Conservation (phyloP, 1,140 invertebrate species). For the Cherax quadricarinatus region DNA sequence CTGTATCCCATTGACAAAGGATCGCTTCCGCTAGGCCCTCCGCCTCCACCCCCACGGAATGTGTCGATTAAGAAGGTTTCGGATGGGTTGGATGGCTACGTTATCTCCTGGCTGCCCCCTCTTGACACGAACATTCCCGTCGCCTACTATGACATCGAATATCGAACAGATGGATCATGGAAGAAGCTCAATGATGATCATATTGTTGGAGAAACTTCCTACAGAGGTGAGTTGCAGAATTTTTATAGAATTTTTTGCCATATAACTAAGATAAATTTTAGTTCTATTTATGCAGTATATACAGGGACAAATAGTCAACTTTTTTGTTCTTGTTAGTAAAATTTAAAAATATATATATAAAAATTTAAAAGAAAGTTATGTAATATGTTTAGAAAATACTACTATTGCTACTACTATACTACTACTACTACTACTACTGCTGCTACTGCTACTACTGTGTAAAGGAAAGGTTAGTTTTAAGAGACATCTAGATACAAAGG, state of each 20-base stretch:
- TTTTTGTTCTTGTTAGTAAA: too few relatives aligned
- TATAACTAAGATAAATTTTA: background rate
- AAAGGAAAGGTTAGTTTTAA: too few relatives aligned
- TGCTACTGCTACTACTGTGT: too few relatives aligned
- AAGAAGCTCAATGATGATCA: conserved; percentile 90
- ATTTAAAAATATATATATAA: too few relatives aligned
- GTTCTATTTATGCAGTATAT: too few relatives aligned
- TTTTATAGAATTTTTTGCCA: background rate
- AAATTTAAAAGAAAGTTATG: too few relatives aligned
- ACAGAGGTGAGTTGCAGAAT: conserved; percentile 82
- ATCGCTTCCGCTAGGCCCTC: conserved; percentile 83
- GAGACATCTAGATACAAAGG: too few relatives aligned
- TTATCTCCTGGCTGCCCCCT: conserved; percentile 93
- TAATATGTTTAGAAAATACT: too few relatives aligned
- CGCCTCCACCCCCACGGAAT: conserved; percentile 90
- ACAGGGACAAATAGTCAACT: too few relatives aligned
- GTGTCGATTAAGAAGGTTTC: conserved; percentile 90
- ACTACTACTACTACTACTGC: too few relatives aligned
- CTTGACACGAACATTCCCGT: conserved; percentile 80
- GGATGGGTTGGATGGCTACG: conserved; percentile 92
- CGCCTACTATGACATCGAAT: conserved; percentile 94
- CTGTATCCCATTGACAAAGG: conserved; percentile 72
- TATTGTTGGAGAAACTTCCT: conserved; percentile 91
- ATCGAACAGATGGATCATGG: conserved; percentile 89
- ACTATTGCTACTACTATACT: too few relatives aligned